phyloP scores from a whole-genome alignment of 1,140 invertebrate genomes.

The Sitobion miscanthi region DNA sequence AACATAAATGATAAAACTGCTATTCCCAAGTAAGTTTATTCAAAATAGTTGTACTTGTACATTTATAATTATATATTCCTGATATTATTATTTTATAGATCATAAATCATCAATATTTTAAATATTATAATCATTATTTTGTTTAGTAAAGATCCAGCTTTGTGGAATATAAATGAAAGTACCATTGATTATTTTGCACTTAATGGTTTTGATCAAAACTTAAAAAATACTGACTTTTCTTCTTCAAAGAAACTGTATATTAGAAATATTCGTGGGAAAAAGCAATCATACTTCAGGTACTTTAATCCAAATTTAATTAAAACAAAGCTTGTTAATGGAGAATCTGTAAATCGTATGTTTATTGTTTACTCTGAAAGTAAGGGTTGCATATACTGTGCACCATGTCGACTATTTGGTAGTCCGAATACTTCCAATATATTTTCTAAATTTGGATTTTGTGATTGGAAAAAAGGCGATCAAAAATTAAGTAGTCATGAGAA shows the following conservation, averaged over 20 bases:
- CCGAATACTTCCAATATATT: too few species aligned
- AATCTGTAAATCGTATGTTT: slow-evolving; percentile 58
- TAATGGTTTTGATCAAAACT: slow-evolving; percentile 38
- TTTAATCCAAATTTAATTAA: slow-evolving; percentile 57
- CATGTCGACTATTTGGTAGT: too few species aligned
- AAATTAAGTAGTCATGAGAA: too few species aligned
- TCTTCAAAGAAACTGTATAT: slow-evolving; percentile 5
- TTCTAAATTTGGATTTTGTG: too few species aligned
- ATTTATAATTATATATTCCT: neutral
- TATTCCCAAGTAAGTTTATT: slow-evolving; percentile 14
- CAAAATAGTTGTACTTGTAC: neutral
- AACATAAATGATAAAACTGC: slow-evolving; percentile 8
- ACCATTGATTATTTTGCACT: slow-evolving; percentile 28
- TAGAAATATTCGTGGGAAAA: neutral
- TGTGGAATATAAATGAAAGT: slow-evolving; percentile 44
- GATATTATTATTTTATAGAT: neutral
- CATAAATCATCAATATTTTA: slow-evolving; percentile 1
- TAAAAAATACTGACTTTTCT: slow-evolving; percentile 33
- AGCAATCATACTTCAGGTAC: slow-evolving; percentile 23
- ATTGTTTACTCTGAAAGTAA: slow-evolving; percentile 60
- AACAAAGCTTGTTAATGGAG: slow-evolving; percentile 59
- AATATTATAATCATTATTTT: slow-evolving; percentile 22
- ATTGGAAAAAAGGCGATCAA: too few species aligned
- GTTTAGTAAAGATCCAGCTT: slow-evolving; percentile 34
- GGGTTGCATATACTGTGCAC: slow-evolving; percentile 59